A percentile compares a stretch with the other conserved stretches of the same genome.
Conservation (phyloP, 2,113 vertebrate genomes). For the Damaliscus lunatus region DNA sequence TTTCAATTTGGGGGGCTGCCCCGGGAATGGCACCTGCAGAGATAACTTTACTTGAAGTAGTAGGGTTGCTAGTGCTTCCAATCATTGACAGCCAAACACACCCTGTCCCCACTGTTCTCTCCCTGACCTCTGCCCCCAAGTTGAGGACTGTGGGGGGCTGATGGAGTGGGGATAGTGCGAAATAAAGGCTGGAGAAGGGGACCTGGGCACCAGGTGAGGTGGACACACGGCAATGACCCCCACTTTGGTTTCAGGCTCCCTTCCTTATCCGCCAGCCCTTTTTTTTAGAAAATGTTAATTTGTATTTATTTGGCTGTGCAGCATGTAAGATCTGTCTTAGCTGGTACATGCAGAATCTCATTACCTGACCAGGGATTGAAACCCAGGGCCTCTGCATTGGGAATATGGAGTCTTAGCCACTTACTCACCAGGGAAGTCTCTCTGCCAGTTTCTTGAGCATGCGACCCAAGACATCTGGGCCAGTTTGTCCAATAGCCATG, state of each 20-base stretch:
- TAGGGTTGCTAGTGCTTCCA: not conserved
- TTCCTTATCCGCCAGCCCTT: not conserved
- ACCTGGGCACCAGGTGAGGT: too few relatives aligned
- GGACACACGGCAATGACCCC: too few relatives aligned
- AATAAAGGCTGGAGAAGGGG: not conserved
- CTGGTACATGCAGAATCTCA: not conserved
- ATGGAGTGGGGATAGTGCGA: not conserved
- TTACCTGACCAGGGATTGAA: not conserved
- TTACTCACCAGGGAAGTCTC: not conserved
- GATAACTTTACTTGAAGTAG: not conserved
- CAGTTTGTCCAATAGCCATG: not conserved
- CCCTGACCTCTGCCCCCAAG: too few relatives aligned
- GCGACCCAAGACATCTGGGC: not conserved
- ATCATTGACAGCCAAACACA: not conserved
- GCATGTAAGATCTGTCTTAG: not conserved
- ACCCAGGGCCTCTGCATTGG: not conserved
- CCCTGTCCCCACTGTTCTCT: not conserved
- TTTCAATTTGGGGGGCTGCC: too few relatives aligned
- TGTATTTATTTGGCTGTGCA: not conserved
- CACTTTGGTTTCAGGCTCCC: not conserved
- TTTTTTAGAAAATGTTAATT: not conserved
- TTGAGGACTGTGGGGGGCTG: not conserved
- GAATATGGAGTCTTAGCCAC: not conserved
- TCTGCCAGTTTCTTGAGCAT: not conserved
- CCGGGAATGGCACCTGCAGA: not conserved